Evolutionary conservation across 2,113 vertebrate species (phyloP).

Genomic region (Thermophis baileyi): DNA sequence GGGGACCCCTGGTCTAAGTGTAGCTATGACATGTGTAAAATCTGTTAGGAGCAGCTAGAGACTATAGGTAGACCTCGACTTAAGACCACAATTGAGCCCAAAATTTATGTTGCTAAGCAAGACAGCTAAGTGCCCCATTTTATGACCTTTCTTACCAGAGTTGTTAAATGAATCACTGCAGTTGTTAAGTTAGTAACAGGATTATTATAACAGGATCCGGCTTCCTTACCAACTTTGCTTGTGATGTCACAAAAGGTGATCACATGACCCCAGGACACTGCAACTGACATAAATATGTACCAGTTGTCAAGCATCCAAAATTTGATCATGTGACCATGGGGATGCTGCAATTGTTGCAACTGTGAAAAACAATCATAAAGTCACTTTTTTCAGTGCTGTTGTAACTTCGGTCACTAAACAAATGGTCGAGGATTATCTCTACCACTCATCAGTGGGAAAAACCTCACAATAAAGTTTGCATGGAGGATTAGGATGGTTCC

Average conservation of each 20-base stretch:
- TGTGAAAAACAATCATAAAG: background rate
- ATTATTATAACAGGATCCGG: background rate
- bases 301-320: background rate
- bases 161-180: background rate
- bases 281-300: background rate
- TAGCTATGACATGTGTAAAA: background rate
- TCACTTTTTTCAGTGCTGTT: background rate
- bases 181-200: too few relatives aligned
- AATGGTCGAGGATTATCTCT: background rate
- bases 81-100: background rate
- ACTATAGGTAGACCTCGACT: background rate
- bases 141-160: background rate
- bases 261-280: background rate
- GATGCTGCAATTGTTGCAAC: background rate
- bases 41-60: background rate
- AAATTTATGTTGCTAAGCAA: background rate
- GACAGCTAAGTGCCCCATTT: background rate
- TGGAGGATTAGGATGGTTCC: background rate
- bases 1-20: background rate
- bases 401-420: background rate
- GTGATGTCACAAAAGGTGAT: background rate
- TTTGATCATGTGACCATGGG: background rate
- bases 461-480: background rate
- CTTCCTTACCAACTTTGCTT: background rate
- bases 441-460: background rate